Evolutionary conservation across 2,888 invertebrate species (phyloP), one percentile per base, ranked within the genome.

Genomic region (Tyria jacobaeae): DNA sequence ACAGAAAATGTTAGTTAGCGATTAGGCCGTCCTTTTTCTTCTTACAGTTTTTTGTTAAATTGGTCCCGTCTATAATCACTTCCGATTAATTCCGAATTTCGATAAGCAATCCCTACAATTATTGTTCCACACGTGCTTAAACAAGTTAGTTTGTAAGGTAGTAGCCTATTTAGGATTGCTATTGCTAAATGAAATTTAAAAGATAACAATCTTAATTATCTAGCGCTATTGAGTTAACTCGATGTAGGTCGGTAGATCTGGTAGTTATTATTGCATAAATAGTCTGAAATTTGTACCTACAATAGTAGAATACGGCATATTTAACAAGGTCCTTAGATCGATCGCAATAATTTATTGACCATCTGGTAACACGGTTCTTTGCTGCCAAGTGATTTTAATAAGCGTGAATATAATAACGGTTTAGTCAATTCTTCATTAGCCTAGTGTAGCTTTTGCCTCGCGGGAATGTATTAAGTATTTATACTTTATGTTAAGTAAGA

Each of bases 141-240:
- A 25, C 35, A 35, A 27, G 21, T 57, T 37, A 17, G n/a, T n/a
- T n/a, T n/a, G n/a, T 37, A 34, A 48, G 49, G 4, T 48, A 52
- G 62, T 66, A 61, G 55, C 66, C 66, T 68, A 76, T 72, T 74
- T 69, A 74, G 69, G 59, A 60, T 70, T 78, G 75, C 78, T 66
- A 70, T 70, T 78, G 76, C 79, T 67, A 69, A 75, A 83, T 70
- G 68, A 72, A 77, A 81, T 71, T 60, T 57, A 62, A n/a, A 58
- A 68, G 82, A 83, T 83, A 70, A 21, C 64, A 68, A 83, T 83
- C 81, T 80, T 79, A 78, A 82, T 83, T 79, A 75, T 68, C 58
- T 63, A 59, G 65, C 67, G 55, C 62, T 69, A 57, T 61, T 58
- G 57, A 61, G 57, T 68, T 74, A 70, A 68, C 70, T 68, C 59